These are phyloP conservation scores for Mixornis gularis DNA, from an alignment of 2,113 vertebrate genomes.

Conservation along the genomic window DNA sequence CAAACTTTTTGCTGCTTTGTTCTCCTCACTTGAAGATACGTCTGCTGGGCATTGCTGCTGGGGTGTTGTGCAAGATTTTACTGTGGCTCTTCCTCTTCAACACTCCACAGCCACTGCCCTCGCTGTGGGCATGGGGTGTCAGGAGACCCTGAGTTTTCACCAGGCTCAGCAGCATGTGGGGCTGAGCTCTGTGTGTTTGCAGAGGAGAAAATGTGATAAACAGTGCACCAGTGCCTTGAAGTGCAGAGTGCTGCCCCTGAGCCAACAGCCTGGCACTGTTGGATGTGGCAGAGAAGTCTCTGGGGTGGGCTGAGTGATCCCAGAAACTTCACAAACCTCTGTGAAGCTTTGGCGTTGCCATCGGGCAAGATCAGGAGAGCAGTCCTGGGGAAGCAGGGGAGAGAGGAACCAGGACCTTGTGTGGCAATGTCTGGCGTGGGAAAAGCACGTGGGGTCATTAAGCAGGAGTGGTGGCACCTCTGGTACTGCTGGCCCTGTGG, in stretches of 20 bases:
- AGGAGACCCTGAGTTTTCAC: neutral
- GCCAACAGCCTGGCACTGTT: neutral
- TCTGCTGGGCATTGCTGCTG: neutral
- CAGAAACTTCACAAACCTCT: neutral
- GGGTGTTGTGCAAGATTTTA: neutral
- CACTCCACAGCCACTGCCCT: neutral
- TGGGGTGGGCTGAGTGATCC: neutral
- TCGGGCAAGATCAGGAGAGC: neutral
- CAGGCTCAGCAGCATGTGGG: neutral
- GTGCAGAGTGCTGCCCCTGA: neutral
- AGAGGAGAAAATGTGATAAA: neutral
- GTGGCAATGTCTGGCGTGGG: neutral
- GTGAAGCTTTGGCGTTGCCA: neutral
- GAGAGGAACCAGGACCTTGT: fast-evolving
- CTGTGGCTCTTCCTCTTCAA: neutral
- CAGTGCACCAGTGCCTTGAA: neutral
- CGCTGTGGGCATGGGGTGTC: fast-evolving
- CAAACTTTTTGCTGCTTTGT: neutral
- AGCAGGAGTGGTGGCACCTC: neutral
- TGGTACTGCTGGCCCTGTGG: neutral
- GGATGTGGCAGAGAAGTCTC: neutral
- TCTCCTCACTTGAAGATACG: neutral
- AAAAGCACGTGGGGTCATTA: neutral
- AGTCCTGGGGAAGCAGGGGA: neutral
- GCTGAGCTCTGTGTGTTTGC: neutral